Evolutionary conservation across 64 coral and sea anemone genomes (phyloP).

Genomic region (Platygyra sinensis): DNA sequence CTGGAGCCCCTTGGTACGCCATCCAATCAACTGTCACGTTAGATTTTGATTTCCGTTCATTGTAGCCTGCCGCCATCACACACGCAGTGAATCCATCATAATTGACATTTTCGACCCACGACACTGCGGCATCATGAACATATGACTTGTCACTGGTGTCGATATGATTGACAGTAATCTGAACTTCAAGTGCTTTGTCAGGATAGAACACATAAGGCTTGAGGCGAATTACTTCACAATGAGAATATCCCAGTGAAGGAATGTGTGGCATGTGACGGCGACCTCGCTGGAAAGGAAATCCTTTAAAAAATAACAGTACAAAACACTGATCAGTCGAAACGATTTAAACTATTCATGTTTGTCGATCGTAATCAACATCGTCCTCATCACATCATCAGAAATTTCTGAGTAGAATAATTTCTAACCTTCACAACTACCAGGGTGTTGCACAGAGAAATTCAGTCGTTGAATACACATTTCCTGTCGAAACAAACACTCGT

Average conservation of each 20-base stretch:
- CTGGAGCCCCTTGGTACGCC: constrained; percentile 37
- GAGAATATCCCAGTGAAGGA: not conserved
- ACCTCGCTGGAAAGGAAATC: not conserved
- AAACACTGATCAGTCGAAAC: too few species aligned
- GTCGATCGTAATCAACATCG: too few species aligned
- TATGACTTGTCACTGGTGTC: not conserved
- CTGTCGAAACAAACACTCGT: constrained; percentile 39
- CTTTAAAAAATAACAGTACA: not conserved
- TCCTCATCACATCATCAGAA: too few species aligned
- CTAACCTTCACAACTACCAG: constrained; percentile 24
- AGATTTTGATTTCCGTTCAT: constrained; percentile 1
- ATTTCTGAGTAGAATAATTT: not conserved
- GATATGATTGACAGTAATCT: not conserved
- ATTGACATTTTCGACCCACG: constrained; percentile 75
- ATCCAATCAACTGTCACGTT: constrained; percentile 60
- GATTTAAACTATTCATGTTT: too few species aligned
- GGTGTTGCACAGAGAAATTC: constrained; percentile 40
- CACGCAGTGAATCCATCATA: constrained; percentile 61
- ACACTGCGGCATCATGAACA: not conserved
- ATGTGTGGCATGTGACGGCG: not conserved
- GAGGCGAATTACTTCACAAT: not conserved
- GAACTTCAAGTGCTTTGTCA: not conserved
- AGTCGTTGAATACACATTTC: constrained; percentile 2
- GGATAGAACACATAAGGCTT: not conserved
- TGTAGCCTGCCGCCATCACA: constrained; percentile 46